Evolutionary conservation across 2,888 invertebrate genomes (phyloP), one percentile per base, ranked within the genome.

Genomic region (Pollenia amentaria): DNA sequence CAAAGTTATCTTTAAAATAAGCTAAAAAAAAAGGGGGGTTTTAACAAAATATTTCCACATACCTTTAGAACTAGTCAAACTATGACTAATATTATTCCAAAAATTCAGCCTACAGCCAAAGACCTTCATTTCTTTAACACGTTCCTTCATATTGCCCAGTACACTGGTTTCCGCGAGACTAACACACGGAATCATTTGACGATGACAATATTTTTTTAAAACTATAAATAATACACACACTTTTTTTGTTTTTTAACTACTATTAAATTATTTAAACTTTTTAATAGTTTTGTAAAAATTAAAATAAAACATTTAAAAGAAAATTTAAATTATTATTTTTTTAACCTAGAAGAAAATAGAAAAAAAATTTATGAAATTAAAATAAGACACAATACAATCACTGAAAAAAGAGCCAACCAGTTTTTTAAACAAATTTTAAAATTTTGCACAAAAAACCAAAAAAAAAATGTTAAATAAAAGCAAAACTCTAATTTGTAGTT

Each of bases 71-170:
- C 92, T 92, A 89, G 92, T 90, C 88, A 93, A 89, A 89, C 92
- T 93, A 70, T 92, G 92, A 89, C 93, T 93, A 87, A 94, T 93
- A 90, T 94, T 94, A 92, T 94, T 94, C 93, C 94, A 94, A 89
- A 94, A 94, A 90, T 94, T 94, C 90, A 94, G 93, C 89, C 94
- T 93, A 89, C 94, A 94, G 89, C 94, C 94, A 89, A 94, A 94
- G 79, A 94, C 93, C 91, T 94, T 94, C 94, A 94, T 94, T 91
- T 94, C 94, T 91, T 93, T 94, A 88, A 94, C 93, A 89, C 94
- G 93, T 90, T 94, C 94, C 92, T 94, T 94, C 94, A 94, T 94
- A 90, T 93, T 94, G 91, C 93, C 93, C 92, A 94, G 92, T 89
- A 93, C 93, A 92, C 93, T 94, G 92, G 94, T 94, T 90, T 94